Percentiles rank a stretch among this genome's conserved stretches.
Evolutionary conservation across 2,113 vertebrate species (phyloP).

Genomic region (Larimichthys crocea): DNA sequence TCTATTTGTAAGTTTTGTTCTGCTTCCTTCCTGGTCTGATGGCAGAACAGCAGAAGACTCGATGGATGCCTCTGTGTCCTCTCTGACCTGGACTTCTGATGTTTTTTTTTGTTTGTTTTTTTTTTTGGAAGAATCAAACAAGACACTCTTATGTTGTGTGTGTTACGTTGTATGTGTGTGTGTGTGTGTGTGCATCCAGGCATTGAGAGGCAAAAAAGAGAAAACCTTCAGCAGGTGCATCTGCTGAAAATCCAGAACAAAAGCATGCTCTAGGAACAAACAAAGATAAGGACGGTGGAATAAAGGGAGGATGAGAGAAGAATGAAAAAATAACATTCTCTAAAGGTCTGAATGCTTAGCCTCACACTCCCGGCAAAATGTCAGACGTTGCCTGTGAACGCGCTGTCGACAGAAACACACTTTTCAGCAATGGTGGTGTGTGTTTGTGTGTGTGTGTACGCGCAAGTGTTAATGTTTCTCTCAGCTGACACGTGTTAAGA

Average conservation of each 20-base stretch:
- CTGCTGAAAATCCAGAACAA: constrained; percentile 39
- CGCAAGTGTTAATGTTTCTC: constrained; percentile 26
- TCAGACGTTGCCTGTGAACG: constrained; percentile 66
- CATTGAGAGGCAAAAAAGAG: constrained; percentile 20
- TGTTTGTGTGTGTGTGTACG: constrained; percentile 1
- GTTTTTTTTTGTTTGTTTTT: background rate
- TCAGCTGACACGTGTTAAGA: constrained; percentile 43
- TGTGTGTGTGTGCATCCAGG: background rate
- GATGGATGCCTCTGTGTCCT: background rate
- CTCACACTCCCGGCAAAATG: constrained; percentile 71
- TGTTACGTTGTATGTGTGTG: background rate
- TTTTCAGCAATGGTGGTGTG: constrained; percentile 44
- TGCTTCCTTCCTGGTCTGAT: constrained; percentile 12
- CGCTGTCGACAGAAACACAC: constrained; percentile 55
- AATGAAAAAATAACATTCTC: constrained; percentile 67
- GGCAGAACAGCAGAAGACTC: background rate
- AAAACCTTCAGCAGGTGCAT: constrained; percentile 24
- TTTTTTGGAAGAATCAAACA: background rate
- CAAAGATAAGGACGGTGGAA: constrained; percentile 61
- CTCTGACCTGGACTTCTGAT: background rate
- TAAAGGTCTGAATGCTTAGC: constrained; percentile 79
- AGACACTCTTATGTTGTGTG: background rate
- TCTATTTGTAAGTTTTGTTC: constrained; percentile 23
- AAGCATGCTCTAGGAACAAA: constrained; percentile 55
- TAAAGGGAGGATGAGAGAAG: constrained; percentile 61